Evolutionary conservation across 30 jellyfish, hydroid and myxozoan species (phyloP), one percentile per base, ranked within the genome.

Genomic region (Calvadosia cruxmelitensis): DNA sequence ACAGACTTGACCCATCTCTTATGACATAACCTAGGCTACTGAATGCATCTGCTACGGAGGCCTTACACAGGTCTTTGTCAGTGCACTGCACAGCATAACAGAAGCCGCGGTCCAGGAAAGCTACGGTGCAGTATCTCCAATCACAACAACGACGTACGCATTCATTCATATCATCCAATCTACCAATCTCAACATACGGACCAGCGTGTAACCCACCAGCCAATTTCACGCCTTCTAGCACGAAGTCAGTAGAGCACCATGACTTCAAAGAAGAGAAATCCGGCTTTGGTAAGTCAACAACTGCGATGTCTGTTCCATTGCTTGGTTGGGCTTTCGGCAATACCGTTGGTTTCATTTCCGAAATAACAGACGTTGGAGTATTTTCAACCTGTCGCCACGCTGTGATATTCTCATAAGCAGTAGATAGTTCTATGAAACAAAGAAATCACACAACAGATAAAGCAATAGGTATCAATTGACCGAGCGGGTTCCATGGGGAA

Each of bases 171-270:
- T 69, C 71, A 34, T 70, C 84, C 29, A 86, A 84, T 65, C 64
- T 86, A 10, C 96, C 96, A 29, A 86, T 48, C 16, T 78, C 71
- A 20, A 79, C 74, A 62, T 75, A 79, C 0, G 84, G 74, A 50
- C 96, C 94, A 33, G 96, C 66, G 32, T 86, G 70, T 29, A 80
- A 50, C 2, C 93, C 94, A 32, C 93, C 96, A 31, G 66, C 78
- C 28, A 86, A 83, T 24, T 72, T 52, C 29, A 86, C 93, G 34
- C 93, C 93, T 42, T 75, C 86, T 29, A 86, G 66, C 1, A 86
- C 62, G 72, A 73, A 86, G 64, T 67, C 76, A 20, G 84, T 70
- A 16, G 82, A 63, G 65, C 96, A 86, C 87, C 94, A 79, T 2
- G 96, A 86, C 27, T 75, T 69, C 3, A 73, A 77, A 31, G 50